A percentile compares a stretch with the other conserved stretches of the same genome.
Conservation (phyloP, 1,140 invertebrate genomes). For the Ruditapes philippinarum region DNA sequence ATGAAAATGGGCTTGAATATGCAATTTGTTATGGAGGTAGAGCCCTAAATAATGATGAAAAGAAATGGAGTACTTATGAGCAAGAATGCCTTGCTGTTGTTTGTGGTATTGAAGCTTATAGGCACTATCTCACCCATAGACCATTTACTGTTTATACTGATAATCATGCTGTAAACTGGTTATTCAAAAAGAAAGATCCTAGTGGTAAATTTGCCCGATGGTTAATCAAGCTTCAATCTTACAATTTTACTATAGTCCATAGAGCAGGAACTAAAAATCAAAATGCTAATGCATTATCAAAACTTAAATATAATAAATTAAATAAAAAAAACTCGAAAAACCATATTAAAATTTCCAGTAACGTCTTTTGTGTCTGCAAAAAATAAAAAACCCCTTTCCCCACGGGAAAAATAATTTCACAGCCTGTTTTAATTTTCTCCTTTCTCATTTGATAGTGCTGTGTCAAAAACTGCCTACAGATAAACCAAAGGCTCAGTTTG, state of each 20-base stretch:
- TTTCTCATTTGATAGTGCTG: no score
- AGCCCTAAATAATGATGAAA: constrained; percentile 74
- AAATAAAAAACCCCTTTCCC: no score
- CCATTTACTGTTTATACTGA: constrained; percentile 63
- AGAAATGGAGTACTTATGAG: constrained; percentile 52
- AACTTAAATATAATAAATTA: no score
- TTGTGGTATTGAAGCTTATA: constrained; percentile 47
- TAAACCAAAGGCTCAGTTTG: no score
- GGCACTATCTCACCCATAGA: constrained; percentile 54
- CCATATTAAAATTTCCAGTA: no score
- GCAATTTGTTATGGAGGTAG: constrained; percentile 87
- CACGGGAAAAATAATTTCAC: no score
- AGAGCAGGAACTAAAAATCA: background rate
- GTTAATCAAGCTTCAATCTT: background rate
- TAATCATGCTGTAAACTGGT: constrained; percentile 48
- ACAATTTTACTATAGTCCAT: constrained; percentile 10
- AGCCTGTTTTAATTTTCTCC: no score
- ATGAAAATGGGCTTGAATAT: constrained; percentile 75
- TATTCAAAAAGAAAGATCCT: constrained; percentile 19
- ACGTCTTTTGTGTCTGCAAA: no score
- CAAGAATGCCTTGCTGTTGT: constrained; percentile 65
- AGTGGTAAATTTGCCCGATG: background rate
- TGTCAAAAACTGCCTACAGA: no score
- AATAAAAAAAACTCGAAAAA: no score
- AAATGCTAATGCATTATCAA: no score